Conservation (phyloP, 2,888 invertebrate species). For the Spicauda simplicius region DNA sequence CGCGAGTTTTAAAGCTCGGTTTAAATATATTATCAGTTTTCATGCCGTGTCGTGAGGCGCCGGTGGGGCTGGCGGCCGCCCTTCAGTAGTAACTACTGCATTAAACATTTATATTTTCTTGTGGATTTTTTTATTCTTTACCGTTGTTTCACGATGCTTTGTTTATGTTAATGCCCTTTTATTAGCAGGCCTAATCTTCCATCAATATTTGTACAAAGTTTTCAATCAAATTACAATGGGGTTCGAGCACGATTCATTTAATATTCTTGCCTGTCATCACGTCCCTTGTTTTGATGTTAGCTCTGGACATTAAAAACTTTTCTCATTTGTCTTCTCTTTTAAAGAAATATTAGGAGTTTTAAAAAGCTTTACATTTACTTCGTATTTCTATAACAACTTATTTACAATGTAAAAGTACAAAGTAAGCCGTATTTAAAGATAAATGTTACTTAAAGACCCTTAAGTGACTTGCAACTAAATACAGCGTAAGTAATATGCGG, state of each 20-base stretch:
- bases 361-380: constrained; percentile 1
- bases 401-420: background rate
- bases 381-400: background rate
- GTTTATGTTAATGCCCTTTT: constrained; percentile 26
- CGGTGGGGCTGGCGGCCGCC: constrained; percentile 61
- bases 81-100: constrained; percentile 60
- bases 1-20: constrained; percentile 65
- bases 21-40: constrained; percentile 83
- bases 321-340: constrained; percentile 13
- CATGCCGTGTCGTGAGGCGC: constrained; percentile 77
- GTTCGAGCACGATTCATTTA: constrained; percentile 36
- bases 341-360: background rate
- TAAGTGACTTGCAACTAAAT: constrained; percentile 1
- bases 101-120: constrained; percentile 60
- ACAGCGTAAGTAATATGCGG: background rate
- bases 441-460: constrained; percentile 9
- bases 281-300: constrained; percentile 21
- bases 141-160: constrained; percentile 47
- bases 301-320: constrained; percentile 23
- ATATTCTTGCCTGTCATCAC: constrained; percentile 44
- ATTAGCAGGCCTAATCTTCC: constrained; percentile 3
- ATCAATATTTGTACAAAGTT: constrained; percentile 25
- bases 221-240: constrained; percentile 18
- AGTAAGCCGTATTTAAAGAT: background rate
- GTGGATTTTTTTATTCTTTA: constrained; percentile 46